Evolutionary conservation across 53 echinoderm and acorn worm genomes (phyloP).

Genomic region (Paracentrotus lividus): DNA sequence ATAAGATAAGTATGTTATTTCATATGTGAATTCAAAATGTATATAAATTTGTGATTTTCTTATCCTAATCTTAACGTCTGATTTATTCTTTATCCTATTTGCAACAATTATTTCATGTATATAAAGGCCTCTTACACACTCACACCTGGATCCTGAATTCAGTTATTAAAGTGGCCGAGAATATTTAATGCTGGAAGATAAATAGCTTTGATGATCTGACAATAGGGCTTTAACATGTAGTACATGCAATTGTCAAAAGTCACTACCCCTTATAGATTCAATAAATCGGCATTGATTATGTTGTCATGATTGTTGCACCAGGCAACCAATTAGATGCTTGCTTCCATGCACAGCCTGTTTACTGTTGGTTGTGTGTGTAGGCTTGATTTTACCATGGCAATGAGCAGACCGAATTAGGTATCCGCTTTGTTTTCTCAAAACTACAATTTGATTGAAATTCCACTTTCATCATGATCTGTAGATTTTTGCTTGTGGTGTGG

Average conservation of each 20-base stretch:
- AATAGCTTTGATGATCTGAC: background rate
- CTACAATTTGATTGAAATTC: constrained; percentile 20
- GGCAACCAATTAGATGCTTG: constrained; percentile 51
- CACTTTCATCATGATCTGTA: background rate
- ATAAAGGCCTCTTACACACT: too few species aligned
- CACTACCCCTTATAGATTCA: constrained; percentile 36
- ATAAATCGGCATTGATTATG: constrained; percentile 50
- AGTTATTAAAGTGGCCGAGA: too few species aligned
- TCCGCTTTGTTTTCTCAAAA: constrained; percentile 42
- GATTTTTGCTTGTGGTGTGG: constrained; percentile 1
- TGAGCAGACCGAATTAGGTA: constrained; percentile 21
- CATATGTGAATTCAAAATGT: too few species aligned
- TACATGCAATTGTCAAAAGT: constrained; percentile 49
- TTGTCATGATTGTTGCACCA: constrained; percentile 58
- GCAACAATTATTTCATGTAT: too few species aligned
- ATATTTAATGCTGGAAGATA: background rate
- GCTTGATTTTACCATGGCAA: constrained; percentile 45
- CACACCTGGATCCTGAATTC: too few species aligned
- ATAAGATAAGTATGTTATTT: too few species aligned
- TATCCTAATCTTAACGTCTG: too few species aligned
- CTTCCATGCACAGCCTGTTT: constrained; percentile 5
- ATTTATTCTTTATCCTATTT: too few species aligned
- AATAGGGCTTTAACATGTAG: constrained; percentile 30
- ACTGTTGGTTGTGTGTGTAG: constrained; percentile 57
- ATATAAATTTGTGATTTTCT: too few species aligned